Conservation (phyloP, 2,888 invertebrate species). For the Zygaena filipendulae region DNA sequence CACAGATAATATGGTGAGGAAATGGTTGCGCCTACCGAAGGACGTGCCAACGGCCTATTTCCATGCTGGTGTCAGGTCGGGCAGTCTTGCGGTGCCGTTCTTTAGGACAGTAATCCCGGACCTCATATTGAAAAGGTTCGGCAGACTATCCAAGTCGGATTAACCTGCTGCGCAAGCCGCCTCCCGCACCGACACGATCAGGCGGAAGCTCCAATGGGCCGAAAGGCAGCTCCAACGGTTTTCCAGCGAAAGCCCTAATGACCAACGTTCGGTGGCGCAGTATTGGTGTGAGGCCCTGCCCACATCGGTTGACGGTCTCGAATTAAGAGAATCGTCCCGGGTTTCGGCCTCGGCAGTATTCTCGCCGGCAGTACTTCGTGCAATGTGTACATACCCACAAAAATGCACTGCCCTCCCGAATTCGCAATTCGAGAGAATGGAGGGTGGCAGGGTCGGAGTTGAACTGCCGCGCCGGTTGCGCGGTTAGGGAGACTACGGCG, state of each 20-base stretch:
- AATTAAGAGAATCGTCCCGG: conserved; percentile 6
- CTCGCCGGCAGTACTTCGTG: conserved; percentile 25
- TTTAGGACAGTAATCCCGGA: conserved; percentile 19
- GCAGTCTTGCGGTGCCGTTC: conserved; percentile 22
- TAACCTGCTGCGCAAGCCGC: conserved; percentile 18
- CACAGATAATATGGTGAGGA: conserved; percentile 21
- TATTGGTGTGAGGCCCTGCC: conserved; percentile 6
- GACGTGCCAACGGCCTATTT: conserved; percentile 25
- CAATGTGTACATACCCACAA: conserved; percentile 24
- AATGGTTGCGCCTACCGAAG: conserved; percentile 24
- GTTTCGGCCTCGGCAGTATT: conserved; percentile 7
- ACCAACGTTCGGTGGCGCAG: conserved; percentile 5
- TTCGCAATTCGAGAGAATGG: conserved; percentile 20
- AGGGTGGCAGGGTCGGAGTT: conserved; percentile 11
- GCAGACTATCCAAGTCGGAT: conserved; percentile 15
- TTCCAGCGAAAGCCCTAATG: conserved; percentile 3
- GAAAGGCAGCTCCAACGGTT: conserved; percentile 7
- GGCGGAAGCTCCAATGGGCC: conserved; percentile 13
- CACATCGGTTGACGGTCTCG: conserved; percentile 7
- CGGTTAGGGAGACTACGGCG: conserved; percentile 24
- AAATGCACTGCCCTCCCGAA: conserved; percentile 24
- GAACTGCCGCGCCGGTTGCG: conserved; percentile 30
- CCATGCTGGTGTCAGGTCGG: conserved; percentile 20
- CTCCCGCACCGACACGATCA: conserved; percentile 15
- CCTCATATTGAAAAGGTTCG: conserved; percentile 17